Conservation (phyloP, 2,113 vertebrate species). For the Orthochromis malagaraziensis region DNA sequence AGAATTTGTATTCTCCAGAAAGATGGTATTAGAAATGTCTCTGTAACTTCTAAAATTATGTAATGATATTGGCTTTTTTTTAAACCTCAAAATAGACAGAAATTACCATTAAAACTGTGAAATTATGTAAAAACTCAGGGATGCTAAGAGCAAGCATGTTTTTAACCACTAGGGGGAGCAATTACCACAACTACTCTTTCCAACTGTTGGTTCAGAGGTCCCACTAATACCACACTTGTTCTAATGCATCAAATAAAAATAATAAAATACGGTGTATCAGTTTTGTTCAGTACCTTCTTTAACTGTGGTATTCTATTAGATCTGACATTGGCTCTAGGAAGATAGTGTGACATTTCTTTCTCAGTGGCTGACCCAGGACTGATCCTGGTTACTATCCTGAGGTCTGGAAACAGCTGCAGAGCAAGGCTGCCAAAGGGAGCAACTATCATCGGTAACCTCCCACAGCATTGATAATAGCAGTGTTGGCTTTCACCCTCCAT, state of each 20-base stretch:
- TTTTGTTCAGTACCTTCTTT: neutral
- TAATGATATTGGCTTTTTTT: neutral
- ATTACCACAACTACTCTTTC: neutral
- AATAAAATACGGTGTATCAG: neutral
- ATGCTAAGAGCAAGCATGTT: neutral
- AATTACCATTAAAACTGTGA: neutral
- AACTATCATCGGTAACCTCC: conserved; percentile 48
- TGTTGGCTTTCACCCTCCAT: neutral
- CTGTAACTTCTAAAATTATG: neutral
- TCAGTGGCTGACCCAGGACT: conserved; percentile 25
- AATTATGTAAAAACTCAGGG: neutral
- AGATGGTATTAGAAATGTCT: neutral
- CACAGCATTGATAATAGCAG: conserved; percentile 36
- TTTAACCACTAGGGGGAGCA: conserved; percentile 33
- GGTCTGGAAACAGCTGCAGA: conserved; percentile 57
- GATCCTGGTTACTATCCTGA: conserved; percentile 53
- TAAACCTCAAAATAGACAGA: neutral
- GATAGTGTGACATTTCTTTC: conserved; percentile 1
- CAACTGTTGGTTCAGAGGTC: neutral
- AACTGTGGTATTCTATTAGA: neutral
- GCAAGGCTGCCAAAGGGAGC: conserved; percentile 43
- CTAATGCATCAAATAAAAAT: neutral
- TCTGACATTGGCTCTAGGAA: neutral
- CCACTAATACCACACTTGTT: neutral
- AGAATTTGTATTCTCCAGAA: neutral